These are phyloP conservation scores for Gymnarchus niloticus DNA, from an alignment of 2,113 vertebrate species.

Conservation along the genomic window DNA sequence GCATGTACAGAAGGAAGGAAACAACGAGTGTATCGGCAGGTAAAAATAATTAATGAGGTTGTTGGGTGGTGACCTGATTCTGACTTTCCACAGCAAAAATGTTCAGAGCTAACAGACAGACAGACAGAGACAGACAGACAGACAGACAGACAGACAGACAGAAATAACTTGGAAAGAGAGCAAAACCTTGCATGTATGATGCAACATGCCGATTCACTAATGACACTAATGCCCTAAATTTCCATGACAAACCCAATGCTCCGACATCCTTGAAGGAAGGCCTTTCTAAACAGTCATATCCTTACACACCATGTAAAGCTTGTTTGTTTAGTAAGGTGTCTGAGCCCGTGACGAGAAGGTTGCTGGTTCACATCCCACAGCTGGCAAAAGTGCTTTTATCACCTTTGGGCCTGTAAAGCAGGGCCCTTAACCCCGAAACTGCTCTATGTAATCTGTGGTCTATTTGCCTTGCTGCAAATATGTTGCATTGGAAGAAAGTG, in stretches of 20 bases:
- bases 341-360: too few relatives aligned
- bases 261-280: background rate
- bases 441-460: too few relatives aligned
- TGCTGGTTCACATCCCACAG: too few relatives aligned
- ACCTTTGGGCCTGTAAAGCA: too few relatives aligned
- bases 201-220: background rate
- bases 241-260: background rate
- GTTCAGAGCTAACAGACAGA: background rate
- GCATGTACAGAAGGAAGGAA: background rate
- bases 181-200: background rate
- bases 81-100: background rate
- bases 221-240: background rate
- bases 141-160: background rate
- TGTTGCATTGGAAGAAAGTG: too few relatives aligned
- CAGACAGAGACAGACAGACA: background rate
- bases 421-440: too few relatives aligned
- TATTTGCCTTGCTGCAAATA: too few relatives aligned
- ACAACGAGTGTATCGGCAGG: background rate
- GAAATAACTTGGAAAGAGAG: background rate
- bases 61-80: background rate
- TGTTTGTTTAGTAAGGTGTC: too few relatives aligned
- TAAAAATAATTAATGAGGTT: slow-evolving; percentile 19
- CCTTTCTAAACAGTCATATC: slow-evolving; percentile 15
- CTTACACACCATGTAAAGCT: background rate
- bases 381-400: too few relatives aligned